A percentile compares a stretch with the other conserved stretches of the same genome.
Evolutionary conservation across 2,113 vertebrate genomes (phyloP).

Genomic region (Actenoides lindsayi): DNA sequence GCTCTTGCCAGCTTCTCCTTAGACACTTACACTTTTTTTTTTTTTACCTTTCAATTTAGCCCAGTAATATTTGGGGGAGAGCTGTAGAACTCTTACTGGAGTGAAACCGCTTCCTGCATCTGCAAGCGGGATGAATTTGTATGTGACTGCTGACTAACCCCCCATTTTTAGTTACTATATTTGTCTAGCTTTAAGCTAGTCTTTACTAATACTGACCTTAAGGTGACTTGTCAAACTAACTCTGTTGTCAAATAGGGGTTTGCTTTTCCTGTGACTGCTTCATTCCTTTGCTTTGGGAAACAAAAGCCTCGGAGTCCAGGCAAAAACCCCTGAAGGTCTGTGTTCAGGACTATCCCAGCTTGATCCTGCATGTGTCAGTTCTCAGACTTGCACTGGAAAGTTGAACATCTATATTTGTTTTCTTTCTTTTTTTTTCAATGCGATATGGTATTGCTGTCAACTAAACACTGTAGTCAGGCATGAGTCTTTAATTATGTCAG

Average conservation of each 20-base stretch:
- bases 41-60: background rate
- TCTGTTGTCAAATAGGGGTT: background rate
- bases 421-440: background rate
- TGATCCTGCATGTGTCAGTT: background rate
- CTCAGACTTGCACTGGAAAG: background rate
- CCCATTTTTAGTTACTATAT: background rate
- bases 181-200: background rate
- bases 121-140: background rate
- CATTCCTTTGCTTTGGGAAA: conserved; percentile 17
- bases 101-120: background rate
- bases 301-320: background rate
- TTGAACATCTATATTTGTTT: background rate
- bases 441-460: background rate
- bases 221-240: background rate
- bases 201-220: background rate
- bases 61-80: background rate
- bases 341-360: background rate
- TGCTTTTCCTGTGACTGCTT: background rate
- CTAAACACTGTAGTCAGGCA: background rate
- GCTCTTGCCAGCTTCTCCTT: background rate
- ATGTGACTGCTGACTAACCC: background rate
- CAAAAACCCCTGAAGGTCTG: background rate
- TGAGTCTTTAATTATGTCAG: background rate
- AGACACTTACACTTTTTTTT: background rate
- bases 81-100: background rate